Percentiles rank a stretch among this genome's conserved stretches.
Evolutionary conservation across 2,113 vertebrate species (phyloP).

Genomic region (Apteryx owenii): DNA sequence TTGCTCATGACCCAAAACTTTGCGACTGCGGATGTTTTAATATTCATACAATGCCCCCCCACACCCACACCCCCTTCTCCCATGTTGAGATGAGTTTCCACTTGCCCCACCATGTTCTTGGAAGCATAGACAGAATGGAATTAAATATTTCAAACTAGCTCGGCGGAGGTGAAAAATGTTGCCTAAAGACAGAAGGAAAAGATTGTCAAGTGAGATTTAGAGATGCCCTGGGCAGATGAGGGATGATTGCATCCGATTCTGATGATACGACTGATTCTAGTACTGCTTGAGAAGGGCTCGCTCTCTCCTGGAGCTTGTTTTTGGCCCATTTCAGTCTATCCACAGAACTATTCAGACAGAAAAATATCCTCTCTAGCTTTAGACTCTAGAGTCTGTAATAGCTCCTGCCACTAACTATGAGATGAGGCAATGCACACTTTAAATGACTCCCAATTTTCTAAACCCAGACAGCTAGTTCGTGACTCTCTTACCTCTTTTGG

Average conservation of each 20-base stretch:
- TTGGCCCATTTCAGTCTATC: background rate
- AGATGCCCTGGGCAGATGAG: constrained; percentile 43
- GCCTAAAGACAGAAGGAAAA: constrained; percentile 63
- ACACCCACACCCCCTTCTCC: background rate
- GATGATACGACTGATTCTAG: background rate
- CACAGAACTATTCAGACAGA: background rate
- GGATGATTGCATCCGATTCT: background rate
- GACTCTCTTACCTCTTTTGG: background rate
- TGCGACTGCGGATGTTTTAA: background rate
- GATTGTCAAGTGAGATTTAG: constrained; percentile 57
- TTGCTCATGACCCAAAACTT: background rate
- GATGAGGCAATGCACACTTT: background rate
- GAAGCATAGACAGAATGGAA: constrained; percentile 45
- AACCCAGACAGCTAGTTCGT: constrained; percentile 25
- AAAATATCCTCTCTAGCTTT: constrained; percentile 14
- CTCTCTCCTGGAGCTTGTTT: background rate
- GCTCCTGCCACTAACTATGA: background rate
- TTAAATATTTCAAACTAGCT: constrained; percentile 43
- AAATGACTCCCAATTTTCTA: constrained; percentile 39
- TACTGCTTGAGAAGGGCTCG: background rate
- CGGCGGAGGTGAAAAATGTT: constrained; percentile 61
- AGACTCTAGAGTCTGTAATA: background rate
- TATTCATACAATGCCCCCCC: background rate
- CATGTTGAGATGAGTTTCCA: constrained; percentile 24
- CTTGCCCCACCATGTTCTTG: constrained; percentile 9